Evolutionary conservation across 2,888 invertebrate species (phyloP).

Genomic region (Rhyacophila evoluta): DNA sequence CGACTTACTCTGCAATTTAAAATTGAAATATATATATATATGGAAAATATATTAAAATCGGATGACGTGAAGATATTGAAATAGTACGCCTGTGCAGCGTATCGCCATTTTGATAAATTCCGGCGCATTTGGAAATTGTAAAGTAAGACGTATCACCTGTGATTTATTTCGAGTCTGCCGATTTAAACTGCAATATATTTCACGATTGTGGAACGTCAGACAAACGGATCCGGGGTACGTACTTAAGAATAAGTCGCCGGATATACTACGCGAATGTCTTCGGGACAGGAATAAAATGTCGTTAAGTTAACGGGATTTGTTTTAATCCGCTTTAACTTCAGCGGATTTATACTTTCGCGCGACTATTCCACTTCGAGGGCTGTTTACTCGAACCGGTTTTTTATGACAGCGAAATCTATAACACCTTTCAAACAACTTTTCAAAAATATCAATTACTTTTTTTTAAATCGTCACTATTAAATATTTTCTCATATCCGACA

Average conservation of each 20-base stretch:
- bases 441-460: neutral
- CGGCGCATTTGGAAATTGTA: constrained; percentile 51
- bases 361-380: neutral
- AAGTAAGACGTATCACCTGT: constrained; percentile 53
- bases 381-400: neutral
- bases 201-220: constrained; percentile 43
- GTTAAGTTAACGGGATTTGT: constrained; percentile 37
- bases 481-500: too few species aligned
- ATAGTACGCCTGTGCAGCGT: neutral
- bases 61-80: too few species aligned
- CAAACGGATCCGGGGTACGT: constrained; percentile 36
- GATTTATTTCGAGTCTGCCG: constrained; percentile 50
- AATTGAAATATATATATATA: too few species aligned
- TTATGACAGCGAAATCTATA: neutral
- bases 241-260: neutral
- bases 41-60: too few species aligned
- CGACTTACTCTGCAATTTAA: too few species aligned
- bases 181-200: constrained; percentile 48
- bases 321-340: constrained; percentile 28
- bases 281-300: constrained; percentile 31
- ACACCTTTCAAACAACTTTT: neutral
- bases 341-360: constrained; percentile 3
- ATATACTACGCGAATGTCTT: neutral
- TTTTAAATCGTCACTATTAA: neutral
- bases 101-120: constrained; percentile 48